Evolutionary conservation across 2,888 invertebrate genomes (phyloP), one percentile per base, ranked within the genome.

Genomic region (Oasisia sp.): DNA sequence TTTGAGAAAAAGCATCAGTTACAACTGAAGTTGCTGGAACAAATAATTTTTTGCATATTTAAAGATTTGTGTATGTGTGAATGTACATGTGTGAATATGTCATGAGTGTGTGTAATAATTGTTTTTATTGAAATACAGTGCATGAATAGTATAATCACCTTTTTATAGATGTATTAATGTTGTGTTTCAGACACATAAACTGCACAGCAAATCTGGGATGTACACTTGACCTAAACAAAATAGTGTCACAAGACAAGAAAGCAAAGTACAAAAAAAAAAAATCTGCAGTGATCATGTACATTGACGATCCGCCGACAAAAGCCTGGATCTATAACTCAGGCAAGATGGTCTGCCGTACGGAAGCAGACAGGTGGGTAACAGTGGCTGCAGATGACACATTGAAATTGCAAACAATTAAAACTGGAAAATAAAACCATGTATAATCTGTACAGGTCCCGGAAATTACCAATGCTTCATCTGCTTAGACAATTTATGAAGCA

Each of bases 251-350:
- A 96, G 99, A 99, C 0, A 97, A 99, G 96, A 99, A 99, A 97
- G 99, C 99, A 1, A 99, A 99, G 96, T 99, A 99, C 96, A 99
- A 99, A 96, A 99, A 99, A 12, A 99, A 99, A 96, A 98, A 99
- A 95, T 99, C 99, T 92, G 99, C 99, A 89, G 99, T 99, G 5
- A 99, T 99, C 92, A 99, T 99, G 99, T 96, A 98, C 95, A 98
- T 98, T 94, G 97, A 99, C 95, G 99, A 98, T 91, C 97, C 97
- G 0, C 95, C 97, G 92, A 99, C 98, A 0, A 98, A 98, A 0
- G 98, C 98, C 32, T 96, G 98, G 8, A 98, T 98, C 93, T 98
- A 98, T 95, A 98, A 98, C 94, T 98, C 98, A 14, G 98, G 98
- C 0, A 98, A 98, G 97, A 98, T 98, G 98, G 98, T 98, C 8